Evolutionary conservation across 2,888 invertebrate species (phyloP), one percentile per base, ranked within the genome.

Genomic region (Spilosoma lubricipeda): DNA sequence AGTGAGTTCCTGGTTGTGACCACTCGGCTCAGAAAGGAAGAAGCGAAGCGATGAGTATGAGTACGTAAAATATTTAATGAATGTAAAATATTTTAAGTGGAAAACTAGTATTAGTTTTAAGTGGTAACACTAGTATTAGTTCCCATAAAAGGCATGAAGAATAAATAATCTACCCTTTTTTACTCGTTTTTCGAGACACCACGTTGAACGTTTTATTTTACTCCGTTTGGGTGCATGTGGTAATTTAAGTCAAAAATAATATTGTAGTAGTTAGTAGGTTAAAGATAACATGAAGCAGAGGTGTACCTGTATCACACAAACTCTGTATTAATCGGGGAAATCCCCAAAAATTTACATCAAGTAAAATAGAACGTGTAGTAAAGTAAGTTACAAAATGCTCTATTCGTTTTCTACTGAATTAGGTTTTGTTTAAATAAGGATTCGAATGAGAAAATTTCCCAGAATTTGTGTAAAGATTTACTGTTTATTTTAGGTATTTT

Each of bases 401-500:
- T 68, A 52, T 36, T 15, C 23, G 39, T 11, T 27, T 56, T 15
- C 4, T 39, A 7, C 20, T 70, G 39, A 9, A 59, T 56, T 39
- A 59, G n/a, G 27, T 56, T 59, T 27, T 56, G 56, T 66, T 30
- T 68, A 64, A 56, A 59, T 67, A 56, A 72, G 64, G 56, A 33
- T 42, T 33, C 9, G 36, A 73, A 66, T n/a, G 11, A 56, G 45
- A 27, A 52, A 27, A 11, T 71, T 71, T 65, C 18, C 48, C 30
- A 70, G 30, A 63, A 70, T 63, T 70, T 70, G 36, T 52, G 20
- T 30, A 59, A 63, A 67, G 67, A 56, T 70, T 36, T 73, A 65
- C 45, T 73, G 48, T 48, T 73, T 64, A 56, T 66, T 56, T 65
- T 39, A 65, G 65, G 30, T 70, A 70, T 70, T 70, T 70, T 15